phyloP scores from a whole-genome alignment of 2,888 invertebrate genomes.

The Panopea generosa region DNA sequence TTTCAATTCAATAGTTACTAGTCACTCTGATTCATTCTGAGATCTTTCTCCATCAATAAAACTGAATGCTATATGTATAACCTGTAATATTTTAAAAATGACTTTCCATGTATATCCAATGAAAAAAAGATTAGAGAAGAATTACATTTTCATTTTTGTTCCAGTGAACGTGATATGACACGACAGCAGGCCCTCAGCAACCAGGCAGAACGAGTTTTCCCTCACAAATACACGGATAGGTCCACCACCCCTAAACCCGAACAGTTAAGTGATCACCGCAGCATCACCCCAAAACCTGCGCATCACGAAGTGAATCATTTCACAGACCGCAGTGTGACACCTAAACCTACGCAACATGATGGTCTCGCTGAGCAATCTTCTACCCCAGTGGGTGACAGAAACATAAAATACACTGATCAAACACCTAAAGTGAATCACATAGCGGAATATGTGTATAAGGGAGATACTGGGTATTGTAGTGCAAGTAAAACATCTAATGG shows the following conservation, averaged over 20 bases:
- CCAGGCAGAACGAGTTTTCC: conserved; percentile 29
- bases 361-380: neutral
- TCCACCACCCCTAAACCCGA: conserved; percentile 16
- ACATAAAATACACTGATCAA: conserved; percentile 28
- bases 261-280: conserved; percentile 1
- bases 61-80: no score
- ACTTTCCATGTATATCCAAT: no score
- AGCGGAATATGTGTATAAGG: conserved; percentile 29
- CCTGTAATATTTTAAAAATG: no score
- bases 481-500: conserved; percentile 40
- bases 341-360: conserved; percentile 33
- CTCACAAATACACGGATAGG: conserved; percentile 37
- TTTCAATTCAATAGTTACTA: neutral
- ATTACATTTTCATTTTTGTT: no score
- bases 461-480: conserved; percentile 63
- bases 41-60: no score
- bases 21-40: no score
- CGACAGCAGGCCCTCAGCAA: conserved; percentile 11
- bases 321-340: conserved; percentile 15
- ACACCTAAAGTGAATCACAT: conserved; percentile 47
- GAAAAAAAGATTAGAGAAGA: no score
- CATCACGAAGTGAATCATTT: neutral
- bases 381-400: conserved; percentile 51
- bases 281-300: conserved; percentile 16
- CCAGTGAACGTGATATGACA: conserved; percentile 39